Evolutionary conservation across 2,888 invertebrate species (phyloP).

Genomic region (Tupiocoris notatus): DNA sequence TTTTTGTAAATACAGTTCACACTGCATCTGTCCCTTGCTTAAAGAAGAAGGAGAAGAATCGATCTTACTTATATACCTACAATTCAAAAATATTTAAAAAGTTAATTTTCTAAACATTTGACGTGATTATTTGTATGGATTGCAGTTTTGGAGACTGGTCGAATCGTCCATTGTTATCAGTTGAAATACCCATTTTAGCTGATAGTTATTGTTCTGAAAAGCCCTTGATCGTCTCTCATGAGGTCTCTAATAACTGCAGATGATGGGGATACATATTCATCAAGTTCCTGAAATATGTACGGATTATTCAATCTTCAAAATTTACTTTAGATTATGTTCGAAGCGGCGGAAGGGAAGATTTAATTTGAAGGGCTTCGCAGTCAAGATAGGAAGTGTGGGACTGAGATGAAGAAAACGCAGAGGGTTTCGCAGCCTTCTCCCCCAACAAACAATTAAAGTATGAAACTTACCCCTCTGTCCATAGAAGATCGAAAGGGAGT

Average conservation of each 20-base stretch:
- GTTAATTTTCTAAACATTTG: too few species aligned
- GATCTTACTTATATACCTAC: too few species aligned
- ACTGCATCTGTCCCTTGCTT: too few species aligned
- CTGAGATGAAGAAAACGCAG: background rate
- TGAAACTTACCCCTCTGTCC: slow-evolving; percentile 37
- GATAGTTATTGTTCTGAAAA: too few species aligned
- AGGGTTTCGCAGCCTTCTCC: background rate
- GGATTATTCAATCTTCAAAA: slow-evolving; percentile 28
- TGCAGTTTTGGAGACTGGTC: too few species aligned
- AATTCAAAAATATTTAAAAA: too few species aligned
- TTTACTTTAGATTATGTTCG: slow-evolving; percentile 34
- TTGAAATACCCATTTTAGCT: too few species aligned
- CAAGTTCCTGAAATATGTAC: background rate
- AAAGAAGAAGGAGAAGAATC: too few species aligned
- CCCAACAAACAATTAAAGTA: slow-evolving; percentile 43
- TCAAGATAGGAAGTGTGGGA: slow-evolving; percentile 1
- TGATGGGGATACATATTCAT: slow-evolving; percentile 19
- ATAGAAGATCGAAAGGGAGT: background rate
- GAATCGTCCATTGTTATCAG: too few species aligned
- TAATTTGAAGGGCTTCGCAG: slow-evolving; percentile 28
- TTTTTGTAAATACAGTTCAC: too few species aligned
- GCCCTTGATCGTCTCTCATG: background rate
- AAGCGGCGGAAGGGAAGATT: slow-evolving; percentile 26
- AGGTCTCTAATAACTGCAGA: background rate
- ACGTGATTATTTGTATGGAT: too few species aligned